Base-by-base conservation (phyloP, 2,113 vertebrate genomes). In the Anguilla rostrata region DNA sequence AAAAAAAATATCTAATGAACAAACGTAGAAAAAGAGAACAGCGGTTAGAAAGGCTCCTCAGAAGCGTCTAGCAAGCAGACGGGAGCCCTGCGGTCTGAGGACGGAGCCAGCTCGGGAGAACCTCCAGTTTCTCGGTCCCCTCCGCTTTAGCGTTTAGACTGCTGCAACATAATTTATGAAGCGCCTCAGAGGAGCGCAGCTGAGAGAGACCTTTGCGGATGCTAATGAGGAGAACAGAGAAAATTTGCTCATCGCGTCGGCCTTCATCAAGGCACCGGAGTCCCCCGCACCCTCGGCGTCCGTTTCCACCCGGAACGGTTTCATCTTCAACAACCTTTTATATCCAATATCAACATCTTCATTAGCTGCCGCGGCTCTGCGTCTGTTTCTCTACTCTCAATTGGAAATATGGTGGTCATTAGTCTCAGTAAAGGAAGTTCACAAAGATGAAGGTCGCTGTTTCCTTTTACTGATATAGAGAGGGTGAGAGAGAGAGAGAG, bases 181-280 rank as follows among this genome's bases (percentile, higher is more conserved):
- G 18, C n/a, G 43, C 80, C 18, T 39, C 18, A 3, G 60, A 46
- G 16, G 60, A 40, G 53, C 2, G n/a, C 39, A 39, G 46, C 85
- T 26, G 39, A 39, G 57, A 75, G 80, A 83, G 81, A 46, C 85
- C 22, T 86, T 81, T 86, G 40, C 81, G 9, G 43, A 29, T 63
- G 29, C 43, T 83, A 86, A 86, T 78, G 81, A 86, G 29, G 81
- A 56, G 57, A 86, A 40, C 81, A 83, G 57, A 78, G 81, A 22
- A 39, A 56, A 78, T 83, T 82, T 57, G 86, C 81, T n/a, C 39
- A 22, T 53, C 66, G 78, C 63, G 83, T 83, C 81, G 56, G 57
- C 34, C 39, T 66, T 29, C n/a, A 78, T 78, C 29, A 56, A 78
- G 63, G 41, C 43, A 20, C 7, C 0, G 40, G 39, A 39, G 71